Evolutionary conservation across 2,113 vertebrate species (phyloP), one percentile per base, ranked within the genome.

Genomic region (Vanacampus margaritifer): DNA sequence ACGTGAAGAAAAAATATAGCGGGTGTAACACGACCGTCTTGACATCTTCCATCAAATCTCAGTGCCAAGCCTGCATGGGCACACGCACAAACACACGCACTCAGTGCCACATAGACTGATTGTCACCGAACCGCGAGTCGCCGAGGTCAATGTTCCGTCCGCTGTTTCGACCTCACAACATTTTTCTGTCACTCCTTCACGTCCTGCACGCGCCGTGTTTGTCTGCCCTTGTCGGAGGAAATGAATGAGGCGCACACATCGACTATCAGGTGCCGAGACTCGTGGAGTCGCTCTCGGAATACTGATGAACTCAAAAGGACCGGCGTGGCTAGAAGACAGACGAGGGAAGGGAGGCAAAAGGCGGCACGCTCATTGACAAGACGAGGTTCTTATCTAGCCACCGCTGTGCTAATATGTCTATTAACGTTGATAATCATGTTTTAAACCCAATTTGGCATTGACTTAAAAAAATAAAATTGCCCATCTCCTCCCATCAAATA

Each of bases 201-300:
- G 74, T 41, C 71, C 67, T 75, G 68, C 69, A 43, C 66, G 45
- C 71, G 56, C 24, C 35, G 61, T 60, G 69, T 75, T 86, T 67
- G 79, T 80, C 72, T 77, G 60, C 48, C 74, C 72, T 71, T 76
- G 63, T 65, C 72, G 64, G 58, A 71, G 68, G 72, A 83, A 84
- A 83, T 87, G 67, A 89, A 83, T 82, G 21, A 64, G 65, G 53
- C 58, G 63, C 70, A 59, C 23, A 60, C 65, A 45, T 3, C 39
- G 21, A 43, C 59, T 67, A 51, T 82, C 79, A 63, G 64, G 65
- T 48, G 71, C 74, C 71, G 71, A 73, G 71, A 71, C 71, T 64
- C 71, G 79, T 58, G 74, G 75, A 80, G 68, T 84, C 77, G 77
- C 73, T 73, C 69, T 62, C 65, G 71, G 82, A 88, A 86, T 81